phyloP scores from a whole-genome alignment of 2,888 invertebrate genomes.

The Platypus cylindrus region DNA sequence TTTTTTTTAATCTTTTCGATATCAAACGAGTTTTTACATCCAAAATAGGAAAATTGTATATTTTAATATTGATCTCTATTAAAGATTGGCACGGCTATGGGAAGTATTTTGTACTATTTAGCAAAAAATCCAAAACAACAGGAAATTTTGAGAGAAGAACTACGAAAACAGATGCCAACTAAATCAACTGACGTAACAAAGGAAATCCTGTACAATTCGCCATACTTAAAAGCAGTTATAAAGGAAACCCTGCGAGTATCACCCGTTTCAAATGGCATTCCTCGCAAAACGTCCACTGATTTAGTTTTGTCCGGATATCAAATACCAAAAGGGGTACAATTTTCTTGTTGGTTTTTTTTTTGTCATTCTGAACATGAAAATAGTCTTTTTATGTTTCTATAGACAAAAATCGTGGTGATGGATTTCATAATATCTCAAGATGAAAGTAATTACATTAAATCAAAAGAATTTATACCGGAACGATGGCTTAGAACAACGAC shows the following conservation, averaged over 20 bases:
- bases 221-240: slow-evolving; percentile 48
- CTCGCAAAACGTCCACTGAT: slow-evolving; percentile 25
- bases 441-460: slow-evolving; percentile 16
- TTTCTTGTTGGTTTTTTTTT: too few relatives aligned
- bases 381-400: too few relatives aligned
- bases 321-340: slow-evolving; percentile 33
- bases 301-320: slow-evolving; percentile 30
- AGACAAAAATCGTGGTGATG: too few relatives aligned
- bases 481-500: slow-evolving; percentile 22
- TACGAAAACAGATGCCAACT: slow-evolving; percentile 22
- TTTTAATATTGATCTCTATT: too few relatives aligned
- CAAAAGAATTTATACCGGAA: slow-evolving; percentile 26
- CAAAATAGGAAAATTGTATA: too few relatives aligned
- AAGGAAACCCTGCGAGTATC: slow-evolving; percentile 45
- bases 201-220: slow-evolving; percentile 29
- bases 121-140: slow-evolving; percentile 36
- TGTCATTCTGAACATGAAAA: too few relatives aligned
- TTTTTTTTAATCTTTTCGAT: too few relatives aligned
- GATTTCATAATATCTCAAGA: slow-evolving; percentile 9
- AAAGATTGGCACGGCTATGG: slow-evolving; percentile 37
- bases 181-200: slow-evolving; percentile 29
- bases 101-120: slow-evolving; percentile 34
- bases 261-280: slow-evolving; percentile 22
- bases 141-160: slow-evolving; percentile 33
- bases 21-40: too few relatives aligned